Conservation (phyloP, 2,797 vertebrate genomes). For the Phyllotis vaccarum region DNA sequence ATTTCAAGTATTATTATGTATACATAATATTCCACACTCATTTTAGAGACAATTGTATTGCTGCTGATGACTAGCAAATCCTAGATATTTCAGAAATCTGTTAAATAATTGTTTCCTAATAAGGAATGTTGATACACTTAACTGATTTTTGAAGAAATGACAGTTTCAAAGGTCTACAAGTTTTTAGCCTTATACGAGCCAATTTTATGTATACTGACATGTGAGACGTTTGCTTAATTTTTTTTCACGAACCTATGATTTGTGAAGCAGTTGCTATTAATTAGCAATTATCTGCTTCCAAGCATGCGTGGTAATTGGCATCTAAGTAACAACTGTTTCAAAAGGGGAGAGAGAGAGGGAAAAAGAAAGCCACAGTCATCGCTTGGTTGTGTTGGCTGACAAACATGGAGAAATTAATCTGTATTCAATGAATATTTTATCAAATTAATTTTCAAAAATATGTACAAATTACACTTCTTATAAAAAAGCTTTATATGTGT, state of each 20-base stretch:
- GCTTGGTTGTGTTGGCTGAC: conserved; percentile 84
- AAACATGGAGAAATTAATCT: conserved; percentile 86
- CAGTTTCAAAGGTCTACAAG: background rate
- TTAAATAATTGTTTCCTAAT: conserved; percentile 39
- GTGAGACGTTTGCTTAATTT: conserved; percentile 65
- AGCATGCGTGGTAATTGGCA: conserved; percentile 84
- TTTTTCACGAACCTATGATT: conserved; percentile 69
- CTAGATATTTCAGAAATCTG: conserved; percentile 38
- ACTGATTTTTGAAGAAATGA: conserved; percentile 41
- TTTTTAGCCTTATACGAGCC: background rate
- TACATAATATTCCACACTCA: conserved; percentile 46
- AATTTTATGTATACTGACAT: background rate
- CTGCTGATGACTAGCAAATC: background rate
- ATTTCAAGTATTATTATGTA: background rate
- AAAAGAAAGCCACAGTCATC: conserved; percentile 84
- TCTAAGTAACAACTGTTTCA: conserved; percentile 85
- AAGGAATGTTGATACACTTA: background rate
- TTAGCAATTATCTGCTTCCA: conserved; percentile 77
- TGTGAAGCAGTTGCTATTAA: conserved; percentile 82
- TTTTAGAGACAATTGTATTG: background rate
- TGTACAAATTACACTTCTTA: conserved; percentile 76
- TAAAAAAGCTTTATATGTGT: conserved; percentile 65
- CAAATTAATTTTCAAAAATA: conserved; percentile 88
- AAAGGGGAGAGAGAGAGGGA: conserved; percentile 32
- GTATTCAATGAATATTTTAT: conserved; percentile 87